These are phyloP conservation scores for Acestrorhynchus altus DNA, from an alignment of 2,797 vertebrate species.

Conservation along the genomic window DNA sequence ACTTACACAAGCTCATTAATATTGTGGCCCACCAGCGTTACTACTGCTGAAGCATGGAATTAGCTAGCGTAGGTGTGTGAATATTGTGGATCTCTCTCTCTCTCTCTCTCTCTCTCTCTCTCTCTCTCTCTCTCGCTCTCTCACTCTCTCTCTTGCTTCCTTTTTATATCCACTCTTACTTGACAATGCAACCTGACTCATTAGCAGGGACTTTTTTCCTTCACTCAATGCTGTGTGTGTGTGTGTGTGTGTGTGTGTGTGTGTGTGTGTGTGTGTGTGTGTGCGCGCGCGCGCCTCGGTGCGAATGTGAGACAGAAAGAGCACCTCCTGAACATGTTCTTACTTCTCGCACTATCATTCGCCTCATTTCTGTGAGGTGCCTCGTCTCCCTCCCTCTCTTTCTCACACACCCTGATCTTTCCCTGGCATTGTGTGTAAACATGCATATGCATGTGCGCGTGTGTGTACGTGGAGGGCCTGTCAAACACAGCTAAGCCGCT, in stretches of 20 bases:
- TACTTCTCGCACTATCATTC: background rate
- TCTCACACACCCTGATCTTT: background rate
- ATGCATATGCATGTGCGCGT: background rate
- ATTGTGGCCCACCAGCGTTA: constrained; percentile 42
- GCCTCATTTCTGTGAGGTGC: background rate
- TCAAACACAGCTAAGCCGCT: background rate
- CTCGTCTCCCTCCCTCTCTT: background rate
- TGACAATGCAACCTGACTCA: constrained; percentile 4
- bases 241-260: constrained; percentile 6
- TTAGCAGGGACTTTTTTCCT: background rate
- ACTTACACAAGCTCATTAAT: constrained; percentile 55
- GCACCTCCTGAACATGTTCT: background rate
- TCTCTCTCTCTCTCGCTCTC: background rate
- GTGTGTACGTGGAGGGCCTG: background rate
- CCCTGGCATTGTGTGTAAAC: constrained; percentile 1
- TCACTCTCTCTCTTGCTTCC: background rate
- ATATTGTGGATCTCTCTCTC: background rate
- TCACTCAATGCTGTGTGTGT: background rate
- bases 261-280: constrained; percentile 24
- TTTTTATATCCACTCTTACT: background rate
- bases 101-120: background rate
- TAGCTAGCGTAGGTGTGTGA: constrained; percentile 47
- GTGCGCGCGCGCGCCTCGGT: background rate
- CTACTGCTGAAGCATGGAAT: constrained; percentile 42
- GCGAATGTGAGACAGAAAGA: background rate